Evolutionary conservation across 2,888 invertebrate genomes (phyloP), one percentile per base, ranked within the genome.

Genomic region (Hydrotaea cyrtoneurina): DNA sequence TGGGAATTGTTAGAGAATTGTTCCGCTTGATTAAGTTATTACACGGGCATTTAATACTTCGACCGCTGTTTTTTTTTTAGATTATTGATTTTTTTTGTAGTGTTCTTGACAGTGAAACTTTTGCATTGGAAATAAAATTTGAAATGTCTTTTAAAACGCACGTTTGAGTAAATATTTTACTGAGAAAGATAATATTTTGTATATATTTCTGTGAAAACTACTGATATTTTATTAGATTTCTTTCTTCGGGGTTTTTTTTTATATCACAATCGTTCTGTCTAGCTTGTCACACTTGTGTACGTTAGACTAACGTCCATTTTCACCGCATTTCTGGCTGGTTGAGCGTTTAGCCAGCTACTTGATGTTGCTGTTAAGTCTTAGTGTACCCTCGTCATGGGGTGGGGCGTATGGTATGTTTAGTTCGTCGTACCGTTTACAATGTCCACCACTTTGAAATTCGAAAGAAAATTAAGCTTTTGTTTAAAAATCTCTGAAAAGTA

Each of bases 81-180:
- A n/a, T n/a, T 66, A 66, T 66, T 66, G 66, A 66, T 66, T 66
- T 64, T 66, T 66, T 19, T 0, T 13, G 3, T n/a, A 31, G 31
- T 66, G 8, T 62, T n/a, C 2, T 13, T 15, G 13, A 15, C 7
- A 15, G 15, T 62, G 13, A 62, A 59, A 23, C 10, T 26, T 26
- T 59, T 26, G 2, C 5, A 43, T 43, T 59, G 11, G 23, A 15
- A 23, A 59, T 0, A 1, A 59, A 64, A 69, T 17, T 17, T 17
- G 7, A 10, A 69, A 64, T n/a, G n/a, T 36, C 39, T n/a, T n/a
- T n/a, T n/a, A n/a, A n/a, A n/a, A n/a, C n/a, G n/a, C n/a, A n/a
- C n/a, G n/a, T n/a, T n/a, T n/a, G n/a, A n/a, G n/a, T n/a, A n/a
- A n/a, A n/a, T n/a, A n/a, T n/a, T n/a, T n/a, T n/a, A n/a, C n/a